Conservation (phyloP, 2,797 vertebrate species). For the Synanceia verrucosa region DNA sequence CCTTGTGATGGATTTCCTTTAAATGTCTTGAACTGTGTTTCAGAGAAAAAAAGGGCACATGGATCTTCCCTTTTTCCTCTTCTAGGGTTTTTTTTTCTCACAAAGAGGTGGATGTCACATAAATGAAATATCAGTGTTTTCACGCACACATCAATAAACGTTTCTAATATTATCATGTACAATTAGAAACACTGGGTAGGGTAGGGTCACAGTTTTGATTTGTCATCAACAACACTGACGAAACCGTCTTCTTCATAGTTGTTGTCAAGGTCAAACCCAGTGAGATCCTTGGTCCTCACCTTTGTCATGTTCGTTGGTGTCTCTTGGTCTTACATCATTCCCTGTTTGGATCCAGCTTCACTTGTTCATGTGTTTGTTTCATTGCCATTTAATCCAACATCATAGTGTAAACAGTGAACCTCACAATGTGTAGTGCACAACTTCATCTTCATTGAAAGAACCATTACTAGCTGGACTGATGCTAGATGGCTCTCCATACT, state of each 20-base stretch:
- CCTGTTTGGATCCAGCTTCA: conserved; percentile 9
- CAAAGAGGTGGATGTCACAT: conserved; percentile 34
- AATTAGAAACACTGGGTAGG: conserved; percentile 62
- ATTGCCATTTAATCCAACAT: background rate
- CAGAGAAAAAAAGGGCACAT: background rate
- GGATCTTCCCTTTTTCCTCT: background rate
- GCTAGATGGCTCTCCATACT: background rate
- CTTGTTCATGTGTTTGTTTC: conserved; percentile 1
- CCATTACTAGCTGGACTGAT: background rate
- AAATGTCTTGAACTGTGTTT: conserved; percentile 12
- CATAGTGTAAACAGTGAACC: conserved; percentile 57
- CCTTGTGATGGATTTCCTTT: background rate
- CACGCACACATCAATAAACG: conserved; percentile 51
- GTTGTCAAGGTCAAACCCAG: background rate
- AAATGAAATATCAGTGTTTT: conserved; percentile 37
- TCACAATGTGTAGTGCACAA: conserved; percentile 32
- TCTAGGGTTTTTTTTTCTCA: conserved; percentile 4
- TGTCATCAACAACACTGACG: conserved; percentile 26
- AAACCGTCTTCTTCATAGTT: conserved; percentile 4
- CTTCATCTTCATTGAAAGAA: background rate
- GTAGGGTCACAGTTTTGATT: conserved; percentile 46
- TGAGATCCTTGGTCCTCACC: conserved; percentile 34
- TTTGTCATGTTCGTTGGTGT: background rate
- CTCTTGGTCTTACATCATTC: background rate
- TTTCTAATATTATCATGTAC: conserved; percentile 56